Conservation (phyloP, 30 jellyfish, hydroid and myxozoan species). For the Chrysaora quinquecirrha region DNA sequence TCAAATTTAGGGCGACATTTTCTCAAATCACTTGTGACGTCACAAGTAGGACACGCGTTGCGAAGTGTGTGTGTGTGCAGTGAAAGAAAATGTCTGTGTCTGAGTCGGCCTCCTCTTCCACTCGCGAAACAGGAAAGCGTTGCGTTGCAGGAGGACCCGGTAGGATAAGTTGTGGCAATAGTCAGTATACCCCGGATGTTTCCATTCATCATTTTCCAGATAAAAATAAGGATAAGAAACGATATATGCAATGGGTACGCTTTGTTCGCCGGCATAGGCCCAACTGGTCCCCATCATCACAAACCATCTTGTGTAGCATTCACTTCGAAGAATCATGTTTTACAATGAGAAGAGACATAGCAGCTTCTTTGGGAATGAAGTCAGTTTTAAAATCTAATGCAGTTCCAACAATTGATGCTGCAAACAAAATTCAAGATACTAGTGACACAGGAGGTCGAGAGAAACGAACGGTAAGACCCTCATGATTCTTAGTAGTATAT, state of each 20-base stretch:
- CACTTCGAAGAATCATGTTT: constrained; percentile 35
- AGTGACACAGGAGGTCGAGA: neutral
- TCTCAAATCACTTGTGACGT: neutral
- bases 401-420: constrained; percentile 28
- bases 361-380: constrained; percentile 31
- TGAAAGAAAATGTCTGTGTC: neutral
- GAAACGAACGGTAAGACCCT: neutral
- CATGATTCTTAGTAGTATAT: too few species aligned
- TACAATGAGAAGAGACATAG: constrained; percentile 29
- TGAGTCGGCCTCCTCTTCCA: neutral
- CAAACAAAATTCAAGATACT: constrained; percentile 1
- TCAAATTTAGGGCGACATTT: neutral
- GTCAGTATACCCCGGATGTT: constrained; percentile 38
- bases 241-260: constrained; percentile 41
- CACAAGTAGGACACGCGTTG: neutral
- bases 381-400: constrained; percentile 22
- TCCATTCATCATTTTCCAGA: constrained; percentile 48
- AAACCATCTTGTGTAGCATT: constrained; percentile 14
- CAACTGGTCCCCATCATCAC: constrained; percentile 14
- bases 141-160: constrained; percentile 69
- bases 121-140: constrained; percentile 40
- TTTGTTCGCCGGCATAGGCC: constrained; percentile 59
- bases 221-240: constrained; percentile 13
- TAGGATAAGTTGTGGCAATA: constrained; percentile 38
- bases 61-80: neutral